Conservation (phyloP, 2,888 invertebrate species). For the Sceliomorpha sp. region DNA sequence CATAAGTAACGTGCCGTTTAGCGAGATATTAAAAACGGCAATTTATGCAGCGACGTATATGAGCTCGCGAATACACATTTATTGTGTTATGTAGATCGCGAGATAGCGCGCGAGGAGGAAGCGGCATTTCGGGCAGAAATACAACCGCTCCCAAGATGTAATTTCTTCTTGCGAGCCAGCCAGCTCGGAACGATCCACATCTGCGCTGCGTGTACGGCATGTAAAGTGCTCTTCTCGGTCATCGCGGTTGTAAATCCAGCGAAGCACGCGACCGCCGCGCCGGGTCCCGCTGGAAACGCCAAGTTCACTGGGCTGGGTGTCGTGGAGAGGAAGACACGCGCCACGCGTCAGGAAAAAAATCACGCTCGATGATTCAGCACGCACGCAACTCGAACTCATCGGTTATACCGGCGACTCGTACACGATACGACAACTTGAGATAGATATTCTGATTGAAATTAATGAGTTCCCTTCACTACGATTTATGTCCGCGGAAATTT, state of each 20-base stretch:
- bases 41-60: conserved; percentile 30
- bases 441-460: conserved; percentile 21
- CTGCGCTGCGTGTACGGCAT: conserved; percentile 47
- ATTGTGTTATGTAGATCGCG: conserved; percentile 45
- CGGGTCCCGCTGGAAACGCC: conserved; percentile 28
- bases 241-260: conserved; percentile 46
- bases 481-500: conserved; percentile 6
- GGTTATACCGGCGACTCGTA: not conserved
- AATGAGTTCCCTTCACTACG: conserved; percentile 11
- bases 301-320: conserved; percentile 22
- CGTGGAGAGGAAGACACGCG: conserved; percentile 38
- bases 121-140: conserved; percentile 35
- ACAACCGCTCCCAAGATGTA: conserved; percentile 36
- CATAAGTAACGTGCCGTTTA: conserved; percentile 31
- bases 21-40: conserved; percentile 33
- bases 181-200: conserved; percentile 37
- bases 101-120: conserved; percentile 7
- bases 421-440: conserved; percentile 13
- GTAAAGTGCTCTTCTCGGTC: conserved; percentile 39
- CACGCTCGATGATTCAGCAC: conserved; percentile 31
- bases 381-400: conserved; percentile 23
- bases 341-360: conserved; percentile 40
- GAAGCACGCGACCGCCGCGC: conserved; percentile 45
- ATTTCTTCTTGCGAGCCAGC: conserved; percentile 26
- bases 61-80: conserved; percentile 35